Evolutionary conservation across 2,113 vertebrate species (phyloP).

Genomic region (Mobula birostris): DNA sequence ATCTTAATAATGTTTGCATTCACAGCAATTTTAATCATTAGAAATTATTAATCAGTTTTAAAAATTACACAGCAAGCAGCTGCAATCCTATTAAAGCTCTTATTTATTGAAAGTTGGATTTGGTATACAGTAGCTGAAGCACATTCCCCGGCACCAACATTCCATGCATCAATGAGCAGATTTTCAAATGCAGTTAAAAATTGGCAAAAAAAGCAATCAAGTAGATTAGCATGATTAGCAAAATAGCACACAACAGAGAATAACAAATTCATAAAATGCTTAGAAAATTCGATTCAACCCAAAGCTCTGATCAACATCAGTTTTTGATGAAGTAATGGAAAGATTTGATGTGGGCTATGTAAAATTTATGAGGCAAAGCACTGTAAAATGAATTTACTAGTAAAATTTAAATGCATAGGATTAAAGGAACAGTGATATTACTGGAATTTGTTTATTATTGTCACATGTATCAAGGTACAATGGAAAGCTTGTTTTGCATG

Average conservation of each 20-base stretch:
- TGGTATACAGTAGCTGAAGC: not conserved
- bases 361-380: not conserved
- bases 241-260: not conserved
- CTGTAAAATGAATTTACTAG: too few species aligned
- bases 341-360: not conserved
- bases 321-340: not conserved
- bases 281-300: not conserved
- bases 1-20: too few species aligned
- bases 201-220: constrained; percentile 8
- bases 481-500: too few species aligned
- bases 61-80: too few species aligned
- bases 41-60: too few species aligned
- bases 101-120: too few species aligned
- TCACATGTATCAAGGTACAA: too few species aligned
- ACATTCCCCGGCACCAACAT: not conserved
- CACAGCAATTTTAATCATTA: too few species aligned
- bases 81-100: too few species aligned
- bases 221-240: not conserved
- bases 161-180: not conserved
- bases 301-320: not conserved
- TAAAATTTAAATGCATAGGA: too few species aligned
- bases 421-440: too few species aligned
- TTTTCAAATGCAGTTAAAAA: constrained; percentile 1
- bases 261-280: not conserved
- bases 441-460: too few species aligned